Percentiles rank a stretch among this genome's conserved stretches.
phyloP scores from a whole-genome alignment of 2,888 invertebrate genomes.

The Aphelenchoides bicaudatus region DNA sequence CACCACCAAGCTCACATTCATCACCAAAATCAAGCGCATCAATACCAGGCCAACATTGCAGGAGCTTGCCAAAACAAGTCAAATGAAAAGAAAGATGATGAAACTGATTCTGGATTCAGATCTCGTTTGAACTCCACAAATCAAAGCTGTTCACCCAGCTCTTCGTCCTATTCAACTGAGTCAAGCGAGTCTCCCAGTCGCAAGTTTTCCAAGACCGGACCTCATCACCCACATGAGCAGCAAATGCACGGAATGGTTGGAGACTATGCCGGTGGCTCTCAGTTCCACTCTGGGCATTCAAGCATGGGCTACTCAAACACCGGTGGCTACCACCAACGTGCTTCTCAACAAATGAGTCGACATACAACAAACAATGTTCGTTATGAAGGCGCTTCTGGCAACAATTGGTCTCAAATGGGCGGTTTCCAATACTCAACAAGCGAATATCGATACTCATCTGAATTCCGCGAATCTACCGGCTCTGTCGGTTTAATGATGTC shows the following conservation, averaged over 20 bases:
- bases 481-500: no score
- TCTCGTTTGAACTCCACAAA: constrained; percentile 28
- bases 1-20: constrained; percentile 18
- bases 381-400: neutral
- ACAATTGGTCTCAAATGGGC: neutral
- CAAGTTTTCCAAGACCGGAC: constrained; percentile 6
- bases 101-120: constrained; percentile 30
- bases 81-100: constrained; percentile 24
- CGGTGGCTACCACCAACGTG: constrained; percentile 4
- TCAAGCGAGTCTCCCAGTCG: constrained; percentile 18
- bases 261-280: neutral
- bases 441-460: no score
- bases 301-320: no score
- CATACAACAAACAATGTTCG: neutral
- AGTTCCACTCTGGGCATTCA: no score
- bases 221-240: constrained; percentile 7
- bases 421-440: no score
- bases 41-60: no score
- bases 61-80: no score
- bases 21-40: neutral
- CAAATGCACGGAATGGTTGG: neutral
- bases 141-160: constrained; percentile 22
- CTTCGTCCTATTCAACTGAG: constrained; percentile 12
- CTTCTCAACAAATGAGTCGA: neutral
- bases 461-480: no score